Evolutionary conservation across 1,140 invertebrate species (phyloP), one percentile per base, ranked within the genome.

Genomic region (Zaprionus inermis): DNA sequence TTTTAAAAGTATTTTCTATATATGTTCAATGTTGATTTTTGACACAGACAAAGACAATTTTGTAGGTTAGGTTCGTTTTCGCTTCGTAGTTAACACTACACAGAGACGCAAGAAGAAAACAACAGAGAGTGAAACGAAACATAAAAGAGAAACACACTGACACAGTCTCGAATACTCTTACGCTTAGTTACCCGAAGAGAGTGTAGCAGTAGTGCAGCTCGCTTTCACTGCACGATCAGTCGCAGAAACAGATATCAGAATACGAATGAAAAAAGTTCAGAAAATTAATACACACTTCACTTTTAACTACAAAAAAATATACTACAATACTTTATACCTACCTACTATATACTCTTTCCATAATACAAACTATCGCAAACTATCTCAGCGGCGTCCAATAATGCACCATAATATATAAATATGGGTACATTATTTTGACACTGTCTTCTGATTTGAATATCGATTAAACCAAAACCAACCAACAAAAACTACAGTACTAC

Each of bases 371-470:
- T 83, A 84, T 81, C 84, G 85, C 84, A 80, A 88, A 88, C 83
- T 88, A 70, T 70, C 36, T 74, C 54, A 82, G 66, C 90, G 88
- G 84, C 90, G 90, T 91, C 90, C 90, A 83, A 91, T 91, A 91
- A 89, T 84, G 79, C 89, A 89, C 86, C 80, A 89, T 54, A 65
- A 71, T 68, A 75, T 32, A 32, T 85, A 3, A 41, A 44, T 70
- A 70, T 89, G 91, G 91, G 91, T 92, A 72, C 85, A 91, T 92
- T 92, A 81, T 92, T 92, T 92, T 92, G 91, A 92, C 91, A 92
- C 91, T 92, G 91, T 92, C 91, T 92, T 92, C 91, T 92, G 91
- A 92, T 92, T 92, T 92, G 91, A 86, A 92, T 92, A 92, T 85
- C 81, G 79, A 83, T 75, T 81, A 81, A 72, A 72, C 70, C 70